Base-by-base conservation (phyloP, 2,113 vertebrate genomes). In the Psammodynastes pulverulentus region DNA sequence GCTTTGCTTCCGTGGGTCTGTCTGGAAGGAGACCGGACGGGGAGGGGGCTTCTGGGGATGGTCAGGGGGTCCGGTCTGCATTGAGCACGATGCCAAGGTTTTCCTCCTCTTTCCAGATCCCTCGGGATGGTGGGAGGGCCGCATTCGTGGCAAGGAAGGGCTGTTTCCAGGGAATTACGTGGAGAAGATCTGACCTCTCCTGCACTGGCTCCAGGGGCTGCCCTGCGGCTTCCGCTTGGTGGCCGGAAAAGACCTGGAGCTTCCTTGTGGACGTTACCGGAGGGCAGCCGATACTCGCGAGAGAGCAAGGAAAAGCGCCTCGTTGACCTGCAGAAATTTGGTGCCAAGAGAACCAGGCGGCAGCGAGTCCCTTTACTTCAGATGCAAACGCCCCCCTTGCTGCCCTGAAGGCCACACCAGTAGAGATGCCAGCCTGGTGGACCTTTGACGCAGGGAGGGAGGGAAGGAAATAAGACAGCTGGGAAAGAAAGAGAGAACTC, bases 151-250 rank as follows among this genome's bases (percentile, higher is more conserved):
- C n/a, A 97, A 95, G 95, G 98, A 98, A 94, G 98, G 98, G 3
- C 95, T 98, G 97, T 98, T 98, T 88, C 98, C 98, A 0, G 98
- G 98, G 72, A 98, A 98, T 95, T 98, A 98, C 0, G 98, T 98
- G 85, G 97, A 98, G 95, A 98, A 98, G 94, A 97, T 98, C 54
- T 98, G 96, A 96, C 52, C 21, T 19, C 8, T 58, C 45, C 86
- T 45, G 45, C 13, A 2, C 43, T 39, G 39, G 62, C 6, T 9
- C 4, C 5, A 10, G 92, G 48, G 45, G 15, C 24, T 39, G 15
- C 23, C 89, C 43, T 21, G 8, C 19, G 4, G 8, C 58, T 19
- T 3, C 15, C 5, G 26, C 12, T 21, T 17, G 5, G 3, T 9
- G 53, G 51, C 26, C 1, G 26, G 86, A 9, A 26, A 23, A 52